Conservation (phyloP, 2,888 invertebrate genomes). For the Morpho deidamia region DNA sequence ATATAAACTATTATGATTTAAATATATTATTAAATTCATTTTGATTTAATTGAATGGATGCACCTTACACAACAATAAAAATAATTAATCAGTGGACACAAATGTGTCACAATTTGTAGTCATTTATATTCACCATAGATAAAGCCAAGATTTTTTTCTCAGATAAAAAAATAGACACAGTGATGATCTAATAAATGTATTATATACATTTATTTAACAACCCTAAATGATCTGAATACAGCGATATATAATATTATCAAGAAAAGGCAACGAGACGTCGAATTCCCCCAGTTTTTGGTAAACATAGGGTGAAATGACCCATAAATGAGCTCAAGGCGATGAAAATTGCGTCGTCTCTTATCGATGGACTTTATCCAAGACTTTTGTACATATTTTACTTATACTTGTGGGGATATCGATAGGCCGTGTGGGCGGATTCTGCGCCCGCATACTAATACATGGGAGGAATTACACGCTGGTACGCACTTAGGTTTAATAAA, state of each 20-base stretch:
- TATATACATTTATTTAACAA: too few relatives aligned
- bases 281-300: conserved; percentile 44
- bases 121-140: too few relatives aligned
- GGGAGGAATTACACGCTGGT: conserved; percentile 44
- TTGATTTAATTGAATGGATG: too few relatives aligned
- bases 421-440: conserved; percentile 59
- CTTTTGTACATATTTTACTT: conserved; percentile 74
- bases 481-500: conserved; percentile 36
- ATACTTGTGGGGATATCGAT: conserved; percentile 65
- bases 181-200: too few relatives aligned
- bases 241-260: background rate
- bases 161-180: too few relatives aligned
- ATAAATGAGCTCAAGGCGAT: conserved; percentile 58
- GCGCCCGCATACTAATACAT: conserved; percentile 57
- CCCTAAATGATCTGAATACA: too few relatives aligned
- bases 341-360: conserved; percentile 72
- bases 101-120: too few relatives aligned
- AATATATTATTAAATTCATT: too few relatives aligned
- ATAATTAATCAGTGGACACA: too few relatives aligned
- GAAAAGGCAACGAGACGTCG: conserved; percentile 14
- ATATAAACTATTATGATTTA: too few relatives aligned
- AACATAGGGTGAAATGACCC: conserved; percentile 56
- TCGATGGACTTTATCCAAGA: conserved; percentile 71
- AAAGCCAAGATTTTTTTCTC: too few relatives aligned
- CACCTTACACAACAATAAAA: too few relatives aligned